phyloP scores from a whole-genome alignment of 2,888 invertebrate genomes.

The Macaria liturata region DNA sequence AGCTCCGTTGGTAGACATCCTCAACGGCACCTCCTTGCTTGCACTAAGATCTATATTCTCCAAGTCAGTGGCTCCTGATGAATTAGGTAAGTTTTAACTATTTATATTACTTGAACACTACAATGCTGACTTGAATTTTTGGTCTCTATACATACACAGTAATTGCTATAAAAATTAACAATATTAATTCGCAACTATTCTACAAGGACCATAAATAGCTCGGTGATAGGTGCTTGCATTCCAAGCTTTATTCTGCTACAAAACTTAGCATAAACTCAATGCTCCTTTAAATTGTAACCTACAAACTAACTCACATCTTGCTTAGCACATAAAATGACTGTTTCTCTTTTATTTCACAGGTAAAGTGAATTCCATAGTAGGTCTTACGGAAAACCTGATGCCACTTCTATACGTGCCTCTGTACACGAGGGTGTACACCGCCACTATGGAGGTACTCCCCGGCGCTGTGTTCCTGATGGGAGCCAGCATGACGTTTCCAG shows the following conservation, averaged over 20 bases:
- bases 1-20: slow-evolving; percentile 88
- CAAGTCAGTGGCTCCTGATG: slow-evolving; percentile 86
- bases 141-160: too few relatives aligned
- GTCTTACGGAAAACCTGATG: slow-evolving; percentile 80
- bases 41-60: slow-evolving; percentile 88
- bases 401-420: slow-evolving; percentile 86
- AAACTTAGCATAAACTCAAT: too few relatives aligned
- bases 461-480: slow-evolving; percentile 85
- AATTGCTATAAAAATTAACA: too few relatives aligned
- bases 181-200: too few relatives aligned
- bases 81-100: slow-evolving; percentile 83
- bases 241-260: too few relatives aligned
- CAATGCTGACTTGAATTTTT: too few relatives aligned
- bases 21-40: slow-evolving; percentile 88
- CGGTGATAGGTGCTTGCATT: too few relatives aligned
- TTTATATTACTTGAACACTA: background rate
- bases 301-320: too few relatives aligned
- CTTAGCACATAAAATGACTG: too few relatives aligned
- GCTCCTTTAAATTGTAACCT: too few relatives aligned
- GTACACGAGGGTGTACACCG: slow-evolving; percentile 85
- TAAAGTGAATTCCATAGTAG: slow-evolving; percentile 86
- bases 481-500: slow-evolving; percentile 82
- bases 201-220: too few relatives aligned
- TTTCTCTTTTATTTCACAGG: slow-evolving; percentile 58
- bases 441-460: slow-evolving; percentile 84